phyloP scores from a whole-genome alignment of 2,113 vertebrate species.

The Epinephelus lanceolatus region DNA sequence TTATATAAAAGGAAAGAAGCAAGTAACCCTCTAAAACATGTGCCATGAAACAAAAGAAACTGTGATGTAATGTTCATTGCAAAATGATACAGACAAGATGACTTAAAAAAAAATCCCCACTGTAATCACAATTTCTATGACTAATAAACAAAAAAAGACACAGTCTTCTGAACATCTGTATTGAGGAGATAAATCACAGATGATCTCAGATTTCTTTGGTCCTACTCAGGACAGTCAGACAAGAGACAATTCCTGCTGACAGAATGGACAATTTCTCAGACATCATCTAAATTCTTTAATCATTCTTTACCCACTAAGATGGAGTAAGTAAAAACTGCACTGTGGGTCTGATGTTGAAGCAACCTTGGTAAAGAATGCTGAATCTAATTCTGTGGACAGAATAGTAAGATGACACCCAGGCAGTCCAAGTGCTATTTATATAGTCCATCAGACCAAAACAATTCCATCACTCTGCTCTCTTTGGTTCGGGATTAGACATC shows the following conservation, averaged over 20 bases:
- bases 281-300: background rate
- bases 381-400: background rate
- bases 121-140: background rate
- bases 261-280: background rate
- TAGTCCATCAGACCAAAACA: constrained; percentile 41
- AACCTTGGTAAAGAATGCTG: constrained; percentile 4
- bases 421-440: constrained; percentile 22
- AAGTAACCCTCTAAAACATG: background rate
- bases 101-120: no score
- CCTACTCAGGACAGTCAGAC: background rate
- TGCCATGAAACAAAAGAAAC: background rate
- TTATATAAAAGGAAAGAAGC: background rate
- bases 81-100: no score
- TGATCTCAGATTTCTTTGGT: background rate
- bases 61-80: no score
- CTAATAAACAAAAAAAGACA: background rate
- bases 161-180: background rate
- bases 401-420: constrained; percentile 5
- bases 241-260: no score
- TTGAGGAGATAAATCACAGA: background rate
- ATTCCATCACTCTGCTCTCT: constrained; percentile 14
- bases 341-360: background rate
- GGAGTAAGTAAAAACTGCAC: background rate
- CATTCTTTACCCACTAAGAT: background rate
- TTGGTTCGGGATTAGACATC: constrained; percentile 12